Conservation (phyloP, 2,888 invertebrate species). For the Aspidapion aeneum region DNA sequence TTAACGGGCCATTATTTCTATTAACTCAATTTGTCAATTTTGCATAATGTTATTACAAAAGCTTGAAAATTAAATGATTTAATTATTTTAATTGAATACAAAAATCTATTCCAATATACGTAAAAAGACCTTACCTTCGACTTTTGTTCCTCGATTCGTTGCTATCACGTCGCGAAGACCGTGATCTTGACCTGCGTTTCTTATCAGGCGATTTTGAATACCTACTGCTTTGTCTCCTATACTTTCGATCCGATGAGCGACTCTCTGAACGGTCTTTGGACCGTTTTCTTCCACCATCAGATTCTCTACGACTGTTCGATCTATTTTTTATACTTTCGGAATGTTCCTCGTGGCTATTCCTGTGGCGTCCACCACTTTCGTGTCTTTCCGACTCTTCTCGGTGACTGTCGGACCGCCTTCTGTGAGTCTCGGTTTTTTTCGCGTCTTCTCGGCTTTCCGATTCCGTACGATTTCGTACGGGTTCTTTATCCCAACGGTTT, state of each 20-base stretch:
- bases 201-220: conserved; percentile 12
- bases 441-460: not conserved
- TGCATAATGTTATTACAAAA: no score
- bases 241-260: not conserved
- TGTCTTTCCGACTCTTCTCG: not conserved
- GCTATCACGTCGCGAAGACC: conserved; percentile 15
- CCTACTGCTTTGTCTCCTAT: conserved; percentile 3
- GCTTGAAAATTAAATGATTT: no score
- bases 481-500: not conserved
- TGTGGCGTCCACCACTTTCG: not conserved
- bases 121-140: conserved; percentile 10
- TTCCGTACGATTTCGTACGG: not conserved
- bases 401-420: not conserved
- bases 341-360: conserved; percentile 7
- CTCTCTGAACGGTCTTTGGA: conserved; percentile 5
- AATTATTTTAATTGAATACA: no score
- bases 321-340: no score
- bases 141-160: conserved; percentile 17
- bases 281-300: conserved; percentile 5
- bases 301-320: no score
- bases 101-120: no score
- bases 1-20: no score
- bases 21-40: no score
- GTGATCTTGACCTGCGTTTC: conserved; percentile 15
- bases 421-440: not conserved